Percentiles rank a stretch among this genome's conserved stretches.
phyloP scores from a whole-genome alignment of 2,888 invertebrate genomes.

The Synanthedon tipuliformis region DNA sequence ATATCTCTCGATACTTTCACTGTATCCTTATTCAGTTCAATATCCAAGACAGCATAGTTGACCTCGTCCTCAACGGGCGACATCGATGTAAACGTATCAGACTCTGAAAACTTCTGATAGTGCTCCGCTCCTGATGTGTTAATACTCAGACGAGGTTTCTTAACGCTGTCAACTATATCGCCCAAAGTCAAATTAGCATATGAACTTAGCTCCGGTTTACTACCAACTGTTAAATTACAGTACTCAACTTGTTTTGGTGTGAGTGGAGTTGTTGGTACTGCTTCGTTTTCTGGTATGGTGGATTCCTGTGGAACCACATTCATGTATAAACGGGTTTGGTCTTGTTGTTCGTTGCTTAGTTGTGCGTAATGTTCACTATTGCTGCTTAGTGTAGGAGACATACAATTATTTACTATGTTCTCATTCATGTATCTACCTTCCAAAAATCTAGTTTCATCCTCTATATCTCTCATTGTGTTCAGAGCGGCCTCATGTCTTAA shows the following conservation, averaged over 20 bases:
- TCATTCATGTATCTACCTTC: conserved; percentile 45
- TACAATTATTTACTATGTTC: conserved; percentile 20
- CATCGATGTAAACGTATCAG: conserved; percentile 53
- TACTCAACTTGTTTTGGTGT: conserved; percentile 55
- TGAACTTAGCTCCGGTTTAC: conserved; percentile 41
- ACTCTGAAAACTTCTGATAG: conserved; percentile 50
- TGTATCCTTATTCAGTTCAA: conserved; percentile 70
- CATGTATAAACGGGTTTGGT: conserved; percentile 49
- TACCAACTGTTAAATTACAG: conserved; percentile 38
- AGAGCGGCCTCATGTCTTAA: conserved; percentile 42
- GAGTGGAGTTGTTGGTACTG: conserved; percentile 39
- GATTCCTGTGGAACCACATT: conserved; percentile 47
- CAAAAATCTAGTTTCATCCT: conserved; percentile 49
- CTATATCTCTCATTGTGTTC: conserved; percentile 49
- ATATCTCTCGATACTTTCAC: conserved; percentile 26
- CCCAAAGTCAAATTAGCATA: conserved; percentile 56
- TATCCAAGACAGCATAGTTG: conserved; percentile 85
- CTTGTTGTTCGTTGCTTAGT: conserved; percentile 49
- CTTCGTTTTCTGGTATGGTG: conserved; percentile 19
- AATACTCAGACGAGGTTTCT: conserved; percentile 28
- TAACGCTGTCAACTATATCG: conserved; percentile 38
- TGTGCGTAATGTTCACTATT: conserved; percentile 63
- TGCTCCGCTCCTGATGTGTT: conserved; percentile 24
- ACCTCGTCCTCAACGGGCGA: conserved; percentile 62
- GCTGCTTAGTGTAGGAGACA: conserved; percentile 56